Evolutionary conservation across 2,113 vertebrate genomes (phyloP).

Genomic region (Nansenia antarctica): DNA sequence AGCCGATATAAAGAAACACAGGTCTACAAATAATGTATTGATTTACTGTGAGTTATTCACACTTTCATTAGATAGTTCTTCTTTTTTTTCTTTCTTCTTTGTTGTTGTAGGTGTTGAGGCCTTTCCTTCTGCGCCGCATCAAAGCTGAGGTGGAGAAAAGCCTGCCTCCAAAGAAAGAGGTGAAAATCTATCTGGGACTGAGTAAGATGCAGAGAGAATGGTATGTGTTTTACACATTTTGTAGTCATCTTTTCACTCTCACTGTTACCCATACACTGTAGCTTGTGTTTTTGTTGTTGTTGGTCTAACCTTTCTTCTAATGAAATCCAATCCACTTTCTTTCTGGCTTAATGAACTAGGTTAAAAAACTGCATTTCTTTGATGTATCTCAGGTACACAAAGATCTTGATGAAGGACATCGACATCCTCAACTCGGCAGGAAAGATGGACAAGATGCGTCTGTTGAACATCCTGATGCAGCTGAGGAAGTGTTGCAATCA

Average conservation of each 20-base stretch:
- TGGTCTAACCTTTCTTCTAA: background rate
- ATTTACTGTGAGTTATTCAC: background rate
- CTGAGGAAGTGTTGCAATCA: constrained; percentile 90
- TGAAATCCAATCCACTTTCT: background rate
- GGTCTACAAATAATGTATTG: background rate
- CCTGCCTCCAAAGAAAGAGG: constrained; percentile 88
- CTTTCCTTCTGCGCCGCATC: constrained; percentile 87
- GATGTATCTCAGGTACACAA: constrained; percentile 80
- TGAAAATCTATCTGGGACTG: constrained; percentile 89
- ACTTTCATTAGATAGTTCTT: background rate
- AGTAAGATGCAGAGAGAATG: constrained; percentile 93
- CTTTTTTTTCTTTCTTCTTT: background rate
- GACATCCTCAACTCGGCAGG: constrained; percentile 89
- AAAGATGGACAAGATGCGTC: constrained; percentile 91
- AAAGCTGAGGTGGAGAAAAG: constrained; percentile 91
- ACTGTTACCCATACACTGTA: background rate
- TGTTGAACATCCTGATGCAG: constrained; percentile 91
- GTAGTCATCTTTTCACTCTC: background rate
- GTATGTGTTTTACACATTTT: constrained; percentile 45
- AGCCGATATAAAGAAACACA: no score
- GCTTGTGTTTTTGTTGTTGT: constrained; percentile 28
- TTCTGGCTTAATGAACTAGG: background rate
- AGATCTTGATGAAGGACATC: constrained; percentile 91
- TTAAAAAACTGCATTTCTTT: background rate
- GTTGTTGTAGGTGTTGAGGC: constrained; percentile 84